Conservation (phyloP, 2,888 invertebrate genomes). For the Apamea anceps region DNA sequence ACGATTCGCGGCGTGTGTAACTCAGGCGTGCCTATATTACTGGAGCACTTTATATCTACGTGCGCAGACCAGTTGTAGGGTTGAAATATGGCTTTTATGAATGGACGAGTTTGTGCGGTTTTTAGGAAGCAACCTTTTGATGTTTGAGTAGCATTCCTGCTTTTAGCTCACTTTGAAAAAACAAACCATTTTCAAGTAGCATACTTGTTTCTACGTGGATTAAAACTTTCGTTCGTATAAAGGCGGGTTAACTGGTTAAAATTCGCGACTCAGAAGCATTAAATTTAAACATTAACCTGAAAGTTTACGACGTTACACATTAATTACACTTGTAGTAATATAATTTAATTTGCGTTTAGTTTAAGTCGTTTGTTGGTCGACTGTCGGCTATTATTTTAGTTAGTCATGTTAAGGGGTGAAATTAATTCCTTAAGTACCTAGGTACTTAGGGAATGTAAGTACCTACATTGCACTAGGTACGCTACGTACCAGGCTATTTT, state of each 20-base stretch:
- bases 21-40: conserved; percentile 61
- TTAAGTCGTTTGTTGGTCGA: conserved; percentile 55
- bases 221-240: conserved; percentile 17
- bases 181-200: conserved; percentile 24
- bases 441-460: conserved; percentile 14
- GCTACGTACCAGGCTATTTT: background rate
- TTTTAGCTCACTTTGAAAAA: conserved; percentile 56
- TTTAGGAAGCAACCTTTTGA: conserved; percentile 67
- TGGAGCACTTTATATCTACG: conserved; percentile 55
- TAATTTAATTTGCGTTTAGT: conserved; percentile 67
- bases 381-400: conserved; percentile 40
- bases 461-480: conserved; percentile 14
- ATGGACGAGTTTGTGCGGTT: conserved; percentile 65
- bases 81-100: conserved; percentile 72
- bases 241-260: conserved; percentile 35
- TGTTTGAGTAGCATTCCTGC: conserved; percentile 61
- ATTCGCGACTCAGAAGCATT: conserved; percentile 29
- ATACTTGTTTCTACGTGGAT: conserved; percentile 8
- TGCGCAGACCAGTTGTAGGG: conserved; percentile 62
- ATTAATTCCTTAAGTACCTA: conserved; percentile 42
- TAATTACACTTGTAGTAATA: conserved; percentile 63
- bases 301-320: conserved; percentile 57
- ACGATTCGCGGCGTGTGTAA: conserved; percentile 68
- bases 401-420: conserved; percentile 36
- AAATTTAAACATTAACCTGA: conserved; percentile 52